Evolutionary conservation across 2,113 vertebrate genomes (phyloP), one percentile per base, ranked within the genome.

Genomic region (Melierax canorus): DNA sequence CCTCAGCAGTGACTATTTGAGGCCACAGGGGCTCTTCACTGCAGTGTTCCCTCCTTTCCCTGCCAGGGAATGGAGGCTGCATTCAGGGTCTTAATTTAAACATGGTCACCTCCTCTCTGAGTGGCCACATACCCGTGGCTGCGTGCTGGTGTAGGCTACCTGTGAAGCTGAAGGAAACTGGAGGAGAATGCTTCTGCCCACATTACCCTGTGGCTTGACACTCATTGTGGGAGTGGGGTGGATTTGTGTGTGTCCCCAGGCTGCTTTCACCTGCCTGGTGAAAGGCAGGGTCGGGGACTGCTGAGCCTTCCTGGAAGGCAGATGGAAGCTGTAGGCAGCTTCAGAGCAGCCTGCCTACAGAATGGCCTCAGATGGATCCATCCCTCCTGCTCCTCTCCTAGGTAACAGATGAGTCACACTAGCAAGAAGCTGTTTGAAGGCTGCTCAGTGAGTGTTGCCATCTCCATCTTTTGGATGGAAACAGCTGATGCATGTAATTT

Each of bases 241-340:
- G 29, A 34, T 59, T 60, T 55, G 12, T 86, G 56, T 75, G 34
- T 30, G 19, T 89, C 43, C 13, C 12, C 8, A 13, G 51, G 80
- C 80, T 94, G 50, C 64, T 84, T 89, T 36, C 51, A 86, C 84
- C 84, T 89, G 64, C 46, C 79, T 78, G 89, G 51, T 29, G 51
- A 53, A 53, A 53, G 89, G 72, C 95, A 75, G 80, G 56, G n/a
- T 30, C 23, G 1, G 56, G 69, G 48, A 7, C 43, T 85, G 93
- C 84, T 84, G 45, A 93, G 67, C 60, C 50, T 69, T 88, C 50
- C 62, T 84, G 93, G 77, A 82, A 96, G 58, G 93, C 96, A 96
- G 92, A 96, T 95, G 93, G 94, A 90, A 79, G 48, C 77, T 85
- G 96, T 96, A 90, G 96, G 93, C 96, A 92, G 94, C 66, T 90